phyloP scores from a whole-genome alignment of 2,113 vertebrate species.

The Megalops atlanticus region DNA sequence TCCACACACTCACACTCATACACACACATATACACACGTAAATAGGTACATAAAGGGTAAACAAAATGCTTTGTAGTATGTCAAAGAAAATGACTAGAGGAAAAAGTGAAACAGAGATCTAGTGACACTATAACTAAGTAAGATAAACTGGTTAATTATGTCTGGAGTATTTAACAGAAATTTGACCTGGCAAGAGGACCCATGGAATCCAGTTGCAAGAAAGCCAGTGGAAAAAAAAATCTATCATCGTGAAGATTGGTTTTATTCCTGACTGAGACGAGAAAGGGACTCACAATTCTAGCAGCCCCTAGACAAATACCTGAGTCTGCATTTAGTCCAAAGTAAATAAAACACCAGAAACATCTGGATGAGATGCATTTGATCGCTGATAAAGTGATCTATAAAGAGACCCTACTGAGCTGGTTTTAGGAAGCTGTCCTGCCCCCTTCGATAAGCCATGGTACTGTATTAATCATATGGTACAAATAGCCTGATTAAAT shows the following conservation, averaged over 20 bases:
- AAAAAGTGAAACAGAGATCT: conserved; percentile 9
- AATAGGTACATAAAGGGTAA: neutral
- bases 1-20: neutral
- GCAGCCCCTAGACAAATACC: neutral
- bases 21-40: neutral
- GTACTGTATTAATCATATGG: too few relatives aligned
- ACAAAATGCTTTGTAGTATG: neutral
- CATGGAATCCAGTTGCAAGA: conserved; percentile 21
- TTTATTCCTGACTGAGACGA: conserved; percentile 14
- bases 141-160: conserved; percentile 30
- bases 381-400: conserved; percentile 8
- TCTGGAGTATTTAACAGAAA: conserved; percentile 15
- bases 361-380: conserved; percentile 2
- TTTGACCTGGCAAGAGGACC: neutral
- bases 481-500: too few relatives aligned
- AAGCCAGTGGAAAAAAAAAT: conserved; percentile 14
- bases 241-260: conserved; percentile 8
- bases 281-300: neutral
- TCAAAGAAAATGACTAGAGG: neutral
- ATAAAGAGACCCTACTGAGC: neutral
- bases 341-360: conserved; percentile 1
- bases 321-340: neutral
- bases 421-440: neutral
- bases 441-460: too few relatives aligned
- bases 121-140: conserved; percentile 16